phyloP scores from a whole-genome alignment of 2,888 invertebrate species.

The Cataglyphis albicans region DNA sequence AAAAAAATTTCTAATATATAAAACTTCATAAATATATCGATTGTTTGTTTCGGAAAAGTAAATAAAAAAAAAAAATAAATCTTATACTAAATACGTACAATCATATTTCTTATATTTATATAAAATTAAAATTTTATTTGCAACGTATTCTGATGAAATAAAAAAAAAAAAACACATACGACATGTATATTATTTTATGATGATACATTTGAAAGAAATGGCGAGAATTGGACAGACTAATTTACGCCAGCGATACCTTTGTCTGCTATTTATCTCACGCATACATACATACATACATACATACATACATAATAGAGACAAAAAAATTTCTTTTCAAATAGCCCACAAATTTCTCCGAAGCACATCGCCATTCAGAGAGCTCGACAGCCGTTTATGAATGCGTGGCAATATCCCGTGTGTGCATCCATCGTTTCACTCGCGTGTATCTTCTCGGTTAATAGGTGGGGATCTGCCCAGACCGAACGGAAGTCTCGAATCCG shows the following conservation, averaged over 20 bases:
- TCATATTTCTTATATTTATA: background rate
- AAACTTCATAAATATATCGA: background rate
- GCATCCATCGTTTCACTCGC: conserved; percentile 42
- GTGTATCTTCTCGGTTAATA: conserved; percentile 56
- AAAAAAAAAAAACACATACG: background rate
- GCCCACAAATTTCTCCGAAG: conserved; percentile 52
- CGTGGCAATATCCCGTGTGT: conserved; percentile 26
- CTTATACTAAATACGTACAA: background rate
- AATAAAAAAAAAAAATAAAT: background rate
- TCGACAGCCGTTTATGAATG: conserved; percentile 51
- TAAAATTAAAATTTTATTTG: background rate
- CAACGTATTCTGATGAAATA: conserved; percentile 7
- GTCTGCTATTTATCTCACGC: conserved; percentile 42
- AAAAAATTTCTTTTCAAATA: conserved; percentile 55
- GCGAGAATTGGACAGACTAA: conserved; percentile 8
- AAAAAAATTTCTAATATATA: background rate
- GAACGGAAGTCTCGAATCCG: conserved; percentile 82
- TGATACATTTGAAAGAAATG: background rate
- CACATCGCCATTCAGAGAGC: conserved; percentile 28
- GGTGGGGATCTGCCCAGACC: conserved; percentile 51
- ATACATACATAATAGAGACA: conserved; percentile 39
- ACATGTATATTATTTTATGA: conserved; percentile 41
- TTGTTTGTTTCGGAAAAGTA: no score
- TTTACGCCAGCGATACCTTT: conserved; percentile 8
- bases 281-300: background rate